Percentiles rank a stretch among this genome's conserved stretches.
phyloP scores from a whole-genome alignment of 2,113 vertebrate species.

The Origma solitaria region DNA sequence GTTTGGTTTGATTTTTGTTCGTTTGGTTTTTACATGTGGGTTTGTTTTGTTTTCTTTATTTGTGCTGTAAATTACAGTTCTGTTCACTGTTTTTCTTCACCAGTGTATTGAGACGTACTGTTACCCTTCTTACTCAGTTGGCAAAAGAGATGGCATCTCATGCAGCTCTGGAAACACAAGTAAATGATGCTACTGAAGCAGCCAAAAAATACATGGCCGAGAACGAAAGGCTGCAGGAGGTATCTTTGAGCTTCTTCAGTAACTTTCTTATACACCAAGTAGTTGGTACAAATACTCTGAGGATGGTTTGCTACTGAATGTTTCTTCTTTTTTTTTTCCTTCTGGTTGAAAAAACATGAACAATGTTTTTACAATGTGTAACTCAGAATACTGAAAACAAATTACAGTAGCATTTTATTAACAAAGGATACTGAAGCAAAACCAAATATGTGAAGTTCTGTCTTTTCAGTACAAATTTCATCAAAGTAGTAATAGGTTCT shows the following conservation, averaged over 20 bases:
- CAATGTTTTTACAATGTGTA: not conserved
- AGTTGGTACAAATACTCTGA: not conserved
- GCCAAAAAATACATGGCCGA: constrained; percentile 85
- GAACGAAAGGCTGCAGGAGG: constrained; percentile 82
- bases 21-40: not conserved
- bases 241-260: constrained; percentile 56
- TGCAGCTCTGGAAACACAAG: constrained; percentile 78
- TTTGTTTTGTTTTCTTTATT: not conserved
- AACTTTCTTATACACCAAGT: not conserved
- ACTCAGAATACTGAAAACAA: not conserved
- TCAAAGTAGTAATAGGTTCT: not conserved
- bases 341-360: not conserved
- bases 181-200: constrained; percentile 77
- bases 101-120: constrained; percentile 81
- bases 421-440: not conserved
- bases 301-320: not conserved
- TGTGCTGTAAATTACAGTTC: not conserved
- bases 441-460: not conserved
- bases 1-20: not conserved
- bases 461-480: not conserved
- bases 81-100: constrained; percentile 21
- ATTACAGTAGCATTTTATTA: not conserved
- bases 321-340: not conserved
- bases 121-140: constrained; percentile 86
- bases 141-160: constrained; percentile 73